Evolutionary conservation across 2,797 vertebrate species (phyloP), one percentile per base, ranked within the genome.

Genomic region (Parotocinclus haroldoi): DNA sequence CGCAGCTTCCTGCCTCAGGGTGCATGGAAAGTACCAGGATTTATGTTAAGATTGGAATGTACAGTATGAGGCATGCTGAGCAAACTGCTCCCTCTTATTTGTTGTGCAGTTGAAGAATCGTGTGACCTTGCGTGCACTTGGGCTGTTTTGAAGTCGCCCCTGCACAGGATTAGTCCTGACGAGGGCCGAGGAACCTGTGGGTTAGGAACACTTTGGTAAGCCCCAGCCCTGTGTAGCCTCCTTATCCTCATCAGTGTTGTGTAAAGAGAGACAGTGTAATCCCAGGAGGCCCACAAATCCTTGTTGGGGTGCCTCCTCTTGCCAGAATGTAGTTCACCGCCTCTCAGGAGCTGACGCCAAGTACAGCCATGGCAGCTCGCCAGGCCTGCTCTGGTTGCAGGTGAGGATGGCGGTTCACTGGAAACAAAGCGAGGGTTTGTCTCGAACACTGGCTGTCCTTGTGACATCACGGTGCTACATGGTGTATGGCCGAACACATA

Each of bases 251-350:
- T 86, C 85, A 82, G 74, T 88, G 84, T 88, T 89, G 87, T 86
- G 86, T 85, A 88, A 90, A 90, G 87, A 89, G 85, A 88, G 79
- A 78, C 77, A 84, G 82, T 54, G 78, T 90, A 88, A 90, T 90
- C 89, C 88, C 86, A 85, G 86, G 84, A 87, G 82, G 81, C 80
- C 84, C 79, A 76, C 79, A 89, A 79, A 89, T 88, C 87, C 87
- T 86, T 84, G 84, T 81, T 14, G 80, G 78, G 81, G 81, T 80
- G 84, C 54, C 54, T 82, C 77, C 82, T 83, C 85, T 85, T 78
- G 81, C 80, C 77, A 80, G 79, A 71, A 74, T 57, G 5, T 27
- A 27, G 27, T 2, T 2, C 5, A 9, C 40, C 40, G 8, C 40
- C 40, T 42, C 54, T 40, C 13, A 6, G 44, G 61, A 17, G 39